phyloP scores from a whole-genome alignment of 2,888 invertebrate species.

The Melinaea menophilus region DNA sequence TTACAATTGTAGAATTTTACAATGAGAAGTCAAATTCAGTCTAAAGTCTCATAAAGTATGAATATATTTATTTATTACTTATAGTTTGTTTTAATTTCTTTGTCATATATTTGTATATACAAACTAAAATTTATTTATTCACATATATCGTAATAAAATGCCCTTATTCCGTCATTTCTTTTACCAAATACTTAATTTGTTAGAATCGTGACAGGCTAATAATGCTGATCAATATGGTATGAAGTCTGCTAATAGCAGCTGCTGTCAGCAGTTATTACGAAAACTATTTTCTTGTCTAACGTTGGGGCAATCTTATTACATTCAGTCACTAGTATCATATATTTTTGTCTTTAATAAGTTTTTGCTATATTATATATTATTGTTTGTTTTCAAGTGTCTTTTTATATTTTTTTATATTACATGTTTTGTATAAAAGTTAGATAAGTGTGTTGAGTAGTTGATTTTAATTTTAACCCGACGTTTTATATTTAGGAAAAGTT shows the following conservation, averaged over 20 bases:
- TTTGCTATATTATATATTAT: not conserved
- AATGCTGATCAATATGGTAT: constrained; percentile 18
- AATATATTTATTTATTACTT: not conserved
- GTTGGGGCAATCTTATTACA: constrained; percentile 5
- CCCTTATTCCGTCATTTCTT: not conserved
- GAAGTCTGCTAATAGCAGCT: constrained; percentile 19
- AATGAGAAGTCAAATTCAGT: too few species aligned
- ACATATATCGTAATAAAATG: not conserved
- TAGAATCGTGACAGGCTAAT: constrained; percentile 25
- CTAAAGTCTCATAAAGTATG: too few species aligned
- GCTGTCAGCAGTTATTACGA: constrained; percentile 20
- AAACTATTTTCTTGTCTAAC: constrained; percentile 16
- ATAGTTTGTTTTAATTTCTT: not conserved
- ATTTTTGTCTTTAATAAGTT: not conserved
- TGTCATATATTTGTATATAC: too few species aligned
- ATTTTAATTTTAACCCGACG: too few species aligned
- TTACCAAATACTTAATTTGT: constrained; percentile 17
- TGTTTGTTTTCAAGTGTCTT: not conserved
- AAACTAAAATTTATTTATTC: not conserved
- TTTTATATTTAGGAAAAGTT: too few species aligned
- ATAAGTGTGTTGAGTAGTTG: too few species aligned
- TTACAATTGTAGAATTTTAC: not conserved
- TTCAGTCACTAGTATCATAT: not conserved
- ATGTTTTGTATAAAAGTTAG: too few species aligned
- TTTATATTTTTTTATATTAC: not conserved